phyloP scores from a whole-genome alignment of 2,888 invertebrate genomes.

The Emmelina monodactyla region DNA sequence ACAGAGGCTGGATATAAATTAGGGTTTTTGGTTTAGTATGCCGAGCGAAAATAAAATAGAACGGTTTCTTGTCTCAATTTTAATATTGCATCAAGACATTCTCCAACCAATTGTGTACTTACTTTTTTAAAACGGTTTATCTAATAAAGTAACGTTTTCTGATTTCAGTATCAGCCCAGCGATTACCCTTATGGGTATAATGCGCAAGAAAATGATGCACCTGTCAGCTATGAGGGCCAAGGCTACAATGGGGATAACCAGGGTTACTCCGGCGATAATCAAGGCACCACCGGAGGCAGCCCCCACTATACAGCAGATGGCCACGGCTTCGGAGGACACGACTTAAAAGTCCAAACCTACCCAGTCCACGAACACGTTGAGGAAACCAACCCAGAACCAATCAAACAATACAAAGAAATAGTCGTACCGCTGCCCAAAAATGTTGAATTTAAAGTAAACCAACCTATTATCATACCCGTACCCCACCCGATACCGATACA shows the following conservation, averaged over 20 bases:
- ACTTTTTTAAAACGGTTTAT: background rate
- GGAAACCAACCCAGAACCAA: conserved; percentile 72
- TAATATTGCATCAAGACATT: no score
- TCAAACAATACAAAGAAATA: conserved; percentile 73
- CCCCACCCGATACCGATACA: conserved; percentile 74
- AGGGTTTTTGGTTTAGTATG: no score
- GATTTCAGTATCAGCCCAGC: conserved; percentile 42
- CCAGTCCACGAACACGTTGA: conserved; percentile 72
- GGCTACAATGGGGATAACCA: conserved; percentile 22
- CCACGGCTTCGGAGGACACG: conserved; percentile 31
- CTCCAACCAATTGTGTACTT: no score
- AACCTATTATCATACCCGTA: conserved; percentile 64
- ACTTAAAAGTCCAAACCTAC: conserved; percentile 49
- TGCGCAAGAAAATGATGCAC: conserved; percentile 19
- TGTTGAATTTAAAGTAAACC: conserved; percentile 64
- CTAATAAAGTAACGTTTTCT: conserved; percentile 8
- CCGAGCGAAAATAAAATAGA: no score
- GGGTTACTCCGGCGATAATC: conserved; percentile 21
- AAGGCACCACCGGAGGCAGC: conserved; percentile 34
- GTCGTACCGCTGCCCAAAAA: conserved; percentile 71
- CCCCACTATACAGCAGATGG: conserved; percentile 26
- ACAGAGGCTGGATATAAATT: no score
- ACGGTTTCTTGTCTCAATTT: no score
- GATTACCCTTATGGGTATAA: conserved; percentile 34
- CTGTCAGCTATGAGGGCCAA: conserved; percentile 13